phyloP scores from a whole-genome alignment of 35 echinoderm and acorn worm species.

The Anneissia japonica region DNA sequence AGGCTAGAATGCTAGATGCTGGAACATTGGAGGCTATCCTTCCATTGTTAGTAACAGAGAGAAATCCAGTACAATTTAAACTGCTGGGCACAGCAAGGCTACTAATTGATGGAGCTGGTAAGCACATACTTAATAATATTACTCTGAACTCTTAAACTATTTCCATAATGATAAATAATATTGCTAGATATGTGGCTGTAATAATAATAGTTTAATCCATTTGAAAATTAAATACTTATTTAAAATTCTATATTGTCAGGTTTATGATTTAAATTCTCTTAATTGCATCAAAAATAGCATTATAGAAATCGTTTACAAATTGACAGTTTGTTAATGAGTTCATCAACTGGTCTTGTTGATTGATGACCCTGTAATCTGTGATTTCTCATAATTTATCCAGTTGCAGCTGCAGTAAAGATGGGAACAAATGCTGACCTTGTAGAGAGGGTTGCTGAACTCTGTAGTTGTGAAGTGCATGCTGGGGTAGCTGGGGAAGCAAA shows the following conservation, averaged over 20 bases:
- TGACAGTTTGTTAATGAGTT: no score
- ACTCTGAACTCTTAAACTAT: no score
- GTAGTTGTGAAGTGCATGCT: slow-evolving; percentile 80
- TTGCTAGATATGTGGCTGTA: no score
- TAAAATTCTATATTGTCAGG: not conserved
- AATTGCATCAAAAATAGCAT: no score
- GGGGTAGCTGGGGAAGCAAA: slow-evolving; percentile 92
- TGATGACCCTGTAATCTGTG: not conserved
- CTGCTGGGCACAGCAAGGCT: slow-evolving; percentile 82
- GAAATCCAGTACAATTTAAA: slow-evolving; percentile 89
- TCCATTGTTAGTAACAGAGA: slow-evolving; percentile 73
- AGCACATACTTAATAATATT: not conserved
- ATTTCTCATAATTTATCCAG: slow-evolving; percentile 22
- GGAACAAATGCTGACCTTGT: slow-evolving; percentile 73
- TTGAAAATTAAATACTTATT: no score
- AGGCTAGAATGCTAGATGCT: slow-evolving; percentile 53
- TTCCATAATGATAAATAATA: no score
- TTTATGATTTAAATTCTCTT: not conserved
- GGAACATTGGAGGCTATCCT: slow-evolving; percentile 60
- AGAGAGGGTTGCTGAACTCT: slow-evolving; percentile 67
- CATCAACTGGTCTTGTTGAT: no score
- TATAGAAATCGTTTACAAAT: no score
- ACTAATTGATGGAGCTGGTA: slow-evolving; percentile 89
- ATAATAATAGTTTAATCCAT: no score
- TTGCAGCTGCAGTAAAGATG: slow-evolving; percentile 62